Conservation (phyloP, 2,797 vertebrate species). For the Onychomys torridus region DNA sequence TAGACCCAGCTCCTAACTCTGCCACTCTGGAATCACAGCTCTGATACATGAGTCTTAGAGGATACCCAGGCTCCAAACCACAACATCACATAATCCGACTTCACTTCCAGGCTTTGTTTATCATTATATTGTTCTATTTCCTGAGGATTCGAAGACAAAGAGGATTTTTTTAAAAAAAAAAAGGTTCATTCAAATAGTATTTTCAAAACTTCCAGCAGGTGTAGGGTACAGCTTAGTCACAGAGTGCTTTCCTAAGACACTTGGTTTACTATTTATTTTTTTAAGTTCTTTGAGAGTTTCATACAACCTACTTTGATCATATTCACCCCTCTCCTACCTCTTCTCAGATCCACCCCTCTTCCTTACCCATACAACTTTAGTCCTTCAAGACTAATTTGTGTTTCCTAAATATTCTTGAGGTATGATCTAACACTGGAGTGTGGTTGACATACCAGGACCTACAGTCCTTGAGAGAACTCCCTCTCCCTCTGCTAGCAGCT, state of each 20-base stretch:
- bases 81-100: background rate
- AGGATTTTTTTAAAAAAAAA: background rate
- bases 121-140: background rate
- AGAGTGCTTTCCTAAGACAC: background rate
- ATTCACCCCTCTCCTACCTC: background rate
- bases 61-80: background rate
- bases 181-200: background rate
- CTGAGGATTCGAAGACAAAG: conserved; percentile 7
- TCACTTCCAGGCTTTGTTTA: background rate
- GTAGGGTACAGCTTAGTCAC: background rate
- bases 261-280: background rate
- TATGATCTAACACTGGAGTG: background rate
- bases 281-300: background rate
- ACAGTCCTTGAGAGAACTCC: background rate
- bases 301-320: background rate
- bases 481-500: background rate
- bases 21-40: background rate
- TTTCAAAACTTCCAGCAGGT: background rate
- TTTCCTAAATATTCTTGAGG: background rate
- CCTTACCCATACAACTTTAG: background rate
- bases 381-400: background rate
- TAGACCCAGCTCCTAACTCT: background rate
- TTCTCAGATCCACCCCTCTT: background rate
- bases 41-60: background rate
- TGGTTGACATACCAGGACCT: background rate